These are phyloP conservation scores for Aphelinus certus DNA, from an alignment of 1,140 invertebrate species.

Conservation along the genomic window DNA sequence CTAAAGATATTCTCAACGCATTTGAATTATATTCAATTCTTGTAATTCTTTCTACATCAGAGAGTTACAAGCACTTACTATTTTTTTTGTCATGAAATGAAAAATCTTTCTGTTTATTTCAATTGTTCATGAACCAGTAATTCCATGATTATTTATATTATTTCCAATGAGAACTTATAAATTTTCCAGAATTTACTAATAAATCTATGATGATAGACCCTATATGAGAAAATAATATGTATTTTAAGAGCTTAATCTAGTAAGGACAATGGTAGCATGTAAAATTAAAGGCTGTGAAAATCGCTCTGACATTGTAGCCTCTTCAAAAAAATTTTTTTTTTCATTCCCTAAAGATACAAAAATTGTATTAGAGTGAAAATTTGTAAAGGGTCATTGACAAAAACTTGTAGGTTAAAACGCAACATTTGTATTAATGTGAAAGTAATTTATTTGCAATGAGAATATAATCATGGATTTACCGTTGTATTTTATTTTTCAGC, in stretches of 20 bases:
- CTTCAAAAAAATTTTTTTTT: slow-evolving; percentile 1
- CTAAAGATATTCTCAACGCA: too few species aligned
- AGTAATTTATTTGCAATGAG: neutral
- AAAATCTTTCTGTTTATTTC: too few species aligned
- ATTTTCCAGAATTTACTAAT: too few species aligned
- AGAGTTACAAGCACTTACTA: too few species aligned
- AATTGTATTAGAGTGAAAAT: neutral
- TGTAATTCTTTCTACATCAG: too few species aligned
- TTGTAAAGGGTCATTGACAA: slow-evolving; percentile 8
- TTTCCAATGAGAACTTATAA: too few species aligned
- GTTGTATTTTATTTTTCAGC: slow-evolving; percentile 1
- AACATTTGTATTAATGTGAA: neutral
- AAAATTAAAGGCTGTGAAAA: slow-evolving; percentile 14
- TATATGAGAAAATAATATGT: slow-evolving; percentile 2
- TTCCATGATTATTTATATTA: too few species aligned
- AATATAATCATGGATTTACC: neutral
- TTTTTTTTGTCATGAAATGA: too few species aligned
- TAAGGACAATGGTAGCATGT: slow-evolving; percentile 11
- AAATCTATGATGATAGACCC: too few species aligned
- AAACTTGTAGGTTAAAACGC: slow-evolving; percentile 7
- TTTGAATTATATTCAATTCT: too few species aligned
- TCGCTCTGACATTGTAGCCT: neutral
- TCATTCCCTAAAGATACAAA: slow-evolving; percentile 11
- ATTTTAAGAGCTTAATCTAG: neutral
- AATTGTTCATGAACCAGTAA: too few species aligned